Base-by-base conservation (phyloP, 1,140 invertebrate species). In the Oppia nitens region DNA sequence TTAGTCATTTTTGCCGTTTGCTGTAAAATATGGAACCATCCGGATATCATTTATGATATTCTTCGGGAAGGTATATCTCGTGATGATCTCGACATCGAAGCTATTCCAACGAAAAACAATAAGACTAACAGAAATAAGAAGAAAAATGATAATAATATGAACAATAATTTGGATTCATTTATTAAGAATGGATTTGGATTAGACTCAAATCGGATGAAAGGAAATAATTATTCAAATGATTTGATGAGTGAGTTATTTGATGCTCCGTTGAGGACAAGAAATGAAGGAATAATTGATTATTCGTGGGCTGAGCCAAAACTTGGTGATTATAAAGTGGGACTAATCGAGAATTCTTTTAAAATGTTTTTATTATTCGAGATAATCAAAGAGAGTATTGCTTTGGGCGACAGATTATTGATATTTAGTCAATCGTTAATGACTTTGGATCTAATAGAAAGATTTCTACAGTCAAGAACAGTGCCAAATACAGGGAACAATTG, bases 11-110 rank as follows among this genome's bases (percentile, higher is more conserved):
- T 98, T 74, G 89, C 94, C 47, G 89, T 98, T 54, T 97, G 94
- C 71, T 96, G 92, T 69, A 98, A 98, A 81, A 98, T 99, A 64
- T 98, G 94, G 93, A 98, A 98, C 70, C 95, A 98, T 75, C 94
- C 95, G 0, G 95, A 98, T 73, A 85, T 98, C 52, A 70, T 98
- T 28, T 92, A 91, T 68, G 84, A 92, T 69, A 87, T 93, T 69
- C 69, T 95, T 49, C 82, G 83, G 67, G 89, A 92, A 69, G 79
- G 84, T 57, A 73, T 66, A 53, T 63, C 53, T 52, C 81, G 80
- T 26, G 85, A 85, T 63, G 85, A 86, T 47, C 81, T 88, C 64
- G 92, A 95, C 75, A 79, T 94, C 63, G 90, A 94, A 60, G 12
- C 12, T 21, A 57, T 59, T 24, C 29, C 55, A 60, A 59, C 24